Base-by-base conservation (phyloP, 2,888 invertebrate genomes). In the Aelia acuminata region DNA sequence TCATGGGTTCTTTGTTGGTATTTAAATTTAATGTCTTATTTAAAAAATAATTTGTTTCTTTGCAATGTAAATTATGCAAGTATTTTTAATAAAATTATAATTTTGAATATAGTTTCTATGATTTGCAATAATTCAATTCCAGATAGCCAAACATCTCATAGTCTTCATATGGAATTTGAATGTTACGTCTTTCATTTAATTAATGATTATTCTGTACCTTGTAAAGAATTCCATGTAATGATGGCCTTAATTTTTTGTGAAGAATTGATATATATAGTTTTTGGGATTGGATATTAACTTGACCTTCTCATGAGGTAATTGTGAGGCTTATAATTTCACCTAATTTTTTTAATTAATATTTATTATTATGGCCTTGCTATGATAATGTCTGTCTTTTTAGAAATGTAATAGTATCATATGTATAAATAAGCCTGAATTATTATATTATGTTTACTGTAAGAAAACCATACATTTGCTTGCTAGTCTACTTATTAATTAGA, bases 401-500 rank as follows among this genome's bases (percentile, higher is more conserved):
- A 47, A 53, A 70, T 47, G 26, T 87, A 87, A 87, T 87, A 47
- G 80, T 80, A 70, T 86, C 7, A 35, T 75, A 63, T 87, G 63
- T 87, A 63, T 87, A 26, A 87, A 84, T 53, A 87, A 87, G 87
- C 43, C 87, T 87, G 87, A 87, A 85, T 70, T 87, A 47, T 87
- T 87, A 63, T 87, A 87, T 87, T 87, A 87, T 87, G 63, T 87
- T 87, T 70, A 87, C 47, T 63, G 63, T 63, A 87, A 87, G 63
- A 70, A 70, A 47, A 53, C 47, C 39, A 85, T 85, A 86, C 43
- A 8, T 39, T 43, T 3, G 87, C 87, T 87, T 87, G 87, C 87
- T 87, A 87, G 87, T 87, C 87, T n/a, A n/a, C n/a, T n/a, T n/a
- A n/a, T n/a, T n/a, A n/a, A n/a, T n/a, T n/a, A n/a, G n/a, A n/a